phyloP scores from a whole-genome alignment of 2,888 invertebrate species.

The Keiferia lycopersicella region DNA sequence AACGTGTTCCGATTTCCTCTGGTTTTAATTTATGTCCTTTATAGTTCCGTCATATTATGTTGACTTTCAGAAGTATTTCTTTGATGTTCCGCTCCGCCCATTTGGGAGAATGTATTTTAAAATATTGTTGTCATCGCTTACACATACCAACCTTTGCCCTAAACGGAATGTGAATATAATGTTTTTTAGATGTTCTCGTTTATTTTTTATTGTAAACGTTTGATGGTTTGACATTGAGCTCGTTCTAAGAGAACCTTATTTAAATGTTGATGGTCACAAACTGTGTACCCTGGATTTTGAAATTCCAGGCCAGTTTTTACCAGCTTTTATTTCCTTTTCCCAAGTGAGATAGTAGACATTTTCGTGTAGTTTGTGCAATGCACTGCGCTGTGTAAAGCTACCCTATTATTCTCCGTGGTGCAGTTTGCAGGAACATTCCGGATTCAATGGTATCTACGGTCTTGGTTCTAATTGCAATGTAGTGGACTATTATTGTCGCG shows the following conservation, averaged over 20 bases:
- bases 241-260: too few species aligned
- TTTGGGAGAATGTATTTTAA: background rate
- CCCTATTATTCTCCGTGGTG: background rate
- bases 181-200: conserved; percentile 13
- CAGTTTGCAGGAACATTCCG: conserved; percentile 2
- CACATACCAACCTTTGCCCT: background rate
- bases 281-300: too few species aligned
- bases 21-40: background rate
- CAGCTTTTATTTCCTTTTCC: background rate
- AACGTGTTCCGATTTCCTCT: too few species aligned
- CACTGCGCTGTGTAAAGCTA: background rate
- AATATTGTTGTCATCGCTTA: background rate
- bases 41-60: background rate
- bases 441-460: conserved; percentile 9
- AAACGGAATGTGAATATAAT: conserved; percentile 16
- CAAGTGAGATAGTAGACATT: background rate
- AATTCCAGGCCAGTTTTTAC: background rate
- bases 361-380: background rate
- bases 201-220: background rate
- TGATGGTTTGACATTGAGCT: conserved; percentile 1
- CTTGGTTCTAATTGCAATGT: background rate
- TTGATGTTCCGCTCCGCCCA: background rate
- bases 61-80: background rate
- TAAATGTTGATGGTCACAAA: background rate
- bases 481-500: conserved; percentile 12